A percentile compares a stretch with the other conserved stretches of the same genome.
Evolutionary conservation across 2,113 vertebrate species (phyloP).

Genomic region (Calonectris borealis): DNA sequence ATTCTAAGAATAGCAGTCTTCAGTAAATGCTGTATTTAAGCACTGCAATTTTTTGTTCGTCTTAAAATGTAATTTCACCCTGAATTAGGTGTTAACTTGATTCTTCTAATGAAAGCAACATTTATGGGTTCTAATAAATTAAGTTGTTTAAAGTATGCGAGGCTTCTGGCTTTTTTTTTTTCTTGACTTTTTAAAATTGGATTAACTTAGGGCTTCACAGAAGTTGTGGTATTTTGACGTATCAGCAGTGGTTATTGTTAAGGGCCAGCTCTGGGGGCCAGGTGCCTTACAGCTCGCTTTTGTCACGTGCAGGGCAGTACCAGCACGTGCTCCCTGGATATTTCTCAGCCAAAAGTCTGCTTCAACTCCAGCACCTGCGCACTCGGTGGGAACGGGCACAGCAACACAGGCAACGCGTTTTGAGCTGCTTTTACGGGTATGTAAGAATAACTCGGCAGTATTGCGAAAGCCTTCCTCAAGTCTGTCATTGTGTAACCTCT

Average conservation of each 20-base stretch:
- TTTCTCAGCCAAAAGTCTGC: neutral
- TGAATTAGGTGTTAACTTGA: constrained; percentile 68
- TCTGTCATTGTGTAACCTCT: neutral
- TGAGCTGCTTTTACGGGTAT: neutral
- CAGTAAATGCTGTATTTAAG: constrained; percentile 24
- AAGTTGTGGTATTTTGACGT: fast-evolving
- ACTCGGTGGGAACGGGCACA: fast-evolving
- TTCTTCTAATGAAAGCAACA: constrained; percentile 63
- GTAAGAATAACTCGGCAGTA: neutral
- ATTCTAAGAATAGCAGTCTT: neutral
- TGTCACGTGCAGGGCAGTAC: neutral
- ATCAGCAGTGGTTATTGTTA: neutral
- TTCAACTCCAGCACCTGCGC: neutral
- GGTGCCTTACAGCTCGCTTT: fast-evolving
- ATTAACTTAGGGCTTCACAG: fast-evolving
- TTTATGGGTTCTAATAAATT: constrained; percentile 76
- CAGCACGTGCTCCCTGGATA: too few relatives aligned
- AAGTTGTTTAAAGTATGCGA: constrained; percentile 40
- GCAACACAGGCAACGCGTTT: neutral
- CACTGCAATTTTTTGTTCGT: constrained; percentile 41
- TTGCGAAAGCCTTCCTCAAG: too few relatives aligned
- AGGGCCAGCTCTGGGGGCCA: neutral
- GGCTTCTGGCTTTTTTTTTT: neutral
- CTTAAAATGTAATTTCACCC: constrained; percentile 61
- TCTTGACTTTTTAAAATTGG: neutral